Evolutionary conservation across 2,888 invertebrate species (phyloP).

Genomic region (Nycteola revayana): DNA sequence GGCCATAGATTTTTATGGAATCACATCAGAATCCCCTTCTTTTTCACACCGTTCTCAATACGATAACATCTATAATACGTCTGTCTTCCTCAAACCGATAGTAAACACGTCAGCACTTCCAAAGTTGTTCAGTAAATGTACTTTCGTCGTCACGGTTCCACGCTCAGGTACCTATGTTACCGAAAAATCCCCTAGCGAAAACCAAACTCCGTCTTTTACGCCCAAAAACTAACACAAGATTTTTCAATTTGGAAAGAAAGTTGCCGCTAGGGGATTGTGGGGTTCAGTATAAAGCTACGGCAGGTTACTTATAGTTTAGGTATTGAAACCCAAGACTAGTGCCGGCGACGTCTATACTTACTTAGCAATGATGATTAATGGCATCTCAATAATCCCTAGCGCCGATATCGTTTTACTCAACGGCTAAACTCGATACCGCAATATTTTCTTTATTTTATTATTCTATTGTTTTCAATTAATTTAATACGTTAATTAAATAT

Average conservation of each 20-base stretch:
- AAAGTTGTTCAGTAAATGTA: not conserved
- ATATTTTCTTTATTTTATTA: no score
- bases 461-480: no score
- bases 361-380: constrained; percentile 73
- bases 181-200: constrained; percentile 14
- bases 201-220: constrained; percentile 14
- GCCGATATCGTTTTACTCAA: constrained; percentile 46
- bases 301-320: no score
- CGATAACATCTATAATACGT: not conserved
- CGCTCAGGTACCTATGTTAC: not conserved
- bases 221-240: constrained; percentile 27
- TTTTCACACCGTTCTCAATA: no score
- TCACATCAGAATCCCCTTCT: no score
- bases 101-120: not conserved
- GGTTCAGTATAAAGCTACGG: constrained; percentile 17
- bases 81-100: not conserved
- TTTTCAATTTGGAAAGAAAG: constrained; percentile 39
- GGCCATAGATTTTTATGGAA: no score
- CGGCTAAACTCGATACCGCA: no score
- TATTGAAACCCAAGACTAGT: no score
- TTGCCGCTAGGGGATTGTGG: constrained; percentile 21
- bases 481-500: no score
- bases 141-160: not conserved
- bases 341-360: no score
- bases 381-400: constrained; percentile 53